These are phyloP conservation scores for Crocallis elinguaria DNA, from an alignment of 2,888 invertebrate genomes.

Conservation along the genomic window DNA sequence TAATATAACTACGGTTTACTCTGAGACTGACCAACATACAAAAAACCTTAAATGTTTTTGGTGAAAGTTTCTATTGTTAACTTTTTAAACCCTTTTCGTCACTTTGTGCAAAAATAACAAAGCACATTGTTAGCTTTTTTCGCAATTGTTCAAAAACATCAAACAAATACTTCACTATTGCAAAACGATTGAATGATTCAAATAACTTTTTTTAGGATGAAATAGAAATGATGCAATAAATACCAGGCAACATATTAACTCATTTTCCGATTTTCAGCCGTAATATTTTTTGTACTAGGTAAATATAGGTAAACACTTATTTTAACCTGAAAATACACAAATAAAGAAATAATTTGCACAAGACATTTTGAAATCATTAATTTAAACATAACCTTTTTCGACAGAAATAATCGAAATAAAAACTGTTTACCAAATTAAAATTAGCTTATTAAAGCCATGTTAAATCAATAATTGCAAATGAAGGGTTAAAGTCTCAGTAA, in stretches of 20 bases:
- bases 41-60: conserved; percentile 60
- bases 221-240: conserved; percentile 48
- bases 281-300: neutral
- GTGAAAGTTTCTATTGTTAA: conserved; percentile 70
- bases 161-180: conserved; percentile 11
- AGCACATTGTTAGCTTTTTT: conserved; percentile 15
- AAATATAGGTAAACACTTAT: neutral
- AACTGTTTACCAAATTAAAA: conserved; percentile 41
- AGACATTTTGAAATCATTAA: conserved; percentile 11
- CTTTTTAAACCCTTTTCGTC: conserved; percentile 68
- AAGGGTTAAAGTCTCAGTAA: conserved; percentile 58
- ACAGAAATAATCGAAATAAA: conserved; percentile 30
- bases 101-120: conserved; percentile 55
- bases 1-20: conserved; percentile 54
- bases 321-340: conserved; percentile 28
- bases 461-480: conserved; percentile 77
- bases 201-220: neutral
- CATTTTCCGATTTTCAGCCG: neutral
- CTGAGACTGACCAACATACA: conserved; percentile 54
- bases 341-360: conserved; percentile 37
- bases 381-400: conserved; percentile 3
- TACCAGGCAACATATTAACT: conserved; percentile 49
- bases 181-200: neutral
- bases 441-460: conserved; percentile 57
- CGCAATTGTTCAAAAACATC: conserved; percentile 24